phyloP scores from a whole-genome alignment of 2,888 invertebrate species.

The Embidobia sp. region DNA sequence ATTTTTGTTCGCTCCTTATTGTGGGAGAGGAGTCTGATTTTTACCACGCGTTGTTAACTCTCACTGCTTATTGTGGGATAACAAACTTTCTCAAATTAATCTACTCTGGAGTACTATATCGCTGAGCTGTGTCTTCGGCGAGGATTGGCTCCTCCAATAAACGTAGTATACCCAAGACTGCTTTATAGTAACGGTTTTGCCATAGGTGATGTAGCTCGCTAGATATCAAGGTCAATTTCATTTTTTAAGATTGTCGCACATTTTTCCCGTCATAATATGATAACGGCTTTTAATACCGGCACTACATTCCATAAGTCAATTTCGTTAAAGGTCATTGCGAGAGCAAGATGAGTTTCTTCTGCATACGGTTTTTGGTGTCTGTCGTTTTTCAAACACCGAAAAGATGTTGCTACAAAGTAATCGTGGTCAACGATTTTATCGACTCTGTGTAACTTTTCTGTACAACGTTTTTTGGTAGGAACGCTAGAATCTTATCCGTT shows the following conservation, averaged over 20 bases:
- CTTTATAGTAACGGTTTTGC: constrained; percentile 53
- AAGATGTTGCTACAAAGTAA: too few relatives aligned
- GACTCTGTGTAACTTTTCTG: too few relatives aligned
- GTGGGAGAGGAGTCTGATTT: too few relatives aligned
- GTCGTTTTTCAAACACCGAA: too few relatives aligned
- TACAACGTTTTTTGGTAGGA: too few relatives aligned
- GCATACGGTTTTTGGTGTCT: too few relatives aligned
- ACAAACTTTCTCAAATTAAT: neutral
- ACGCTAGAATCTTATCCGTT: too few relatives aligned
- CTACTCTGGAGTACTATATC: neutral
- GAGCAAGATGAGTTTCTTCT: constrained; percentile 14
- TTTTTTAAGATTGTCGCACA: constrained; percentile 17
- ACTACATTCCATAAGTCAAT: constrained; percentile 54
- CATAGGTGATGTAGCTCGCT: constrained; percentile 43
- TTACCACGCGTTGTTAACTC: neutral
- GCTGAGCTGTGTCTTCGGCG: too few relatives aligned
- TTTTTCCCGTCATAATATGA: constrained; percentile 45
- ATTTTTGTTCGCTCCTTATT: too few relatives aligned
- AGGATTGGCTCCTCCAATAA: constrained; percentile 13
- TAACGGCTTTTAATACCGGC: constrained; percentile 59
- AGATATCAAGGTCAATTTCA: constrained; percentile 59
- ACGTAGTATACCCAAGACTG: constrained; percentile 31
- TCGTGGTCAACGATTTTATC: too few relatives aligned
- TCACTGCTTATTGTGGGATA: neutral
- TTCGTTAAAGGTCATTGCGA: constrained; percentile 59